phyloP scores from a whole-genome alignment of 64 coral and sea anemone genomes.

The Actinia equina region DNA sequence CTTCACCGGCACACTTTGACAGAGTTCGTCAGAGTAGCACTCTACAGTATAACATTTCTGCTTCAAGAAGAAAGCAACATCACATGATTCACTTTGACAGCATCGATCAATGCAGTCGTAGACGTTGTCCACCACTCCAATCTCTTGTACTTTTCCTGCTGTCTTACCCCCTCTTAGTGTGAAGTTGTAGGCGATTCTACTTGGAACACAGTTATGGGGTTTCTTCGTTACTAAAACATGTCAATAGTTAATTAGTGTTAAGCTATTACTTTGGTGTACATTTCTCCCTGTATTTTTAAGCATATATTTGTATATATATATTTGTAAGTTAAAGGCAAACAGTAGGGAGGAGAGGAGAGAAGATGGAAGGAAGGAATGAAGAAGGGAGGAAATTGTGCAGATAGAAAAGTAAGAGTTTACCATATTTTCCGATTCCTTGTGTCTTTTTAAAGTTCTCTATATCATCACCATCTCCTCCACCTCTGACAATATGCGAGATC shows the following conservation, averaged over 20 bases:
- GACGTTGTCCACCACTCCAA: slow-evolving; percentile 60
- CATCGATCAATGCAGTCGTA: slow-evolving; percentile 95
- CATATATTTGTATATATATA: no score
- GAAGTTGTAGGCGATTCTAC: slow-evolving; percentile 77
- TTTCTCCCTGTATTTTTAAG: no score
- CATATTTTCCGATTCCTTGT: slow-evolving; percentile 94
- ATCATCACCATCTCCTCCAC: slow-evolving; percentile 88
- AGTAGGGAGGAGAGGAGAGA: no score
- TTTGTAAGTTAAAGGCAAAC: no score
- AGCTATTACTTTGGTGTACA: background rate
- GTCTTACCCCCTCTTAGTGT: slow-evolving; percentile 87
- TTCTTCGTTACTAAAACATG: slow-evolving; percentile 37
- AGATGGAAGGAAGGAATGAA: no score
- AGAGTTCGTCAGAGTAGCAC: slow-evolving; percentile 90
- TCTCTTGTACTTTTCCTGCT: slow-evolving; percentile 77
- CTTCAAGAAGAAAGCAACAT: slow-evolving; percentile 78
- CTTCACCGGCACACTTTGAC: slow-evolving; percentile 61
- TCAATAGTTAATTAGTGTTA: background rate
- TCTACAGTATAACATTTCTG: slow-evolving; percentile 71
- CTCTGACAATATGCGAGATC: slow-evolving; percentile 94
- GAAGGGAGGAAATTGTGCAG: background rate
- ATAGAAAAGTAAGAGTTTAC: slow-evolving; percentile 17
- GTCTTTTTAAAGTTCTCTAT: slow-evolving; percentile 91
- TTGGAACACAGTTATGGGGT: slow-evolving; percentile 67
- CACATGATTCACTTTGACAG: slow-evolving; percentile 62